Percentiles rank a stretch among this genome's conserved stretches.
Evolutionary conservation across 2,113 vertebrate genomes (phyloP).

Genomic region (Oryctolagus cuniculus): DNA sequence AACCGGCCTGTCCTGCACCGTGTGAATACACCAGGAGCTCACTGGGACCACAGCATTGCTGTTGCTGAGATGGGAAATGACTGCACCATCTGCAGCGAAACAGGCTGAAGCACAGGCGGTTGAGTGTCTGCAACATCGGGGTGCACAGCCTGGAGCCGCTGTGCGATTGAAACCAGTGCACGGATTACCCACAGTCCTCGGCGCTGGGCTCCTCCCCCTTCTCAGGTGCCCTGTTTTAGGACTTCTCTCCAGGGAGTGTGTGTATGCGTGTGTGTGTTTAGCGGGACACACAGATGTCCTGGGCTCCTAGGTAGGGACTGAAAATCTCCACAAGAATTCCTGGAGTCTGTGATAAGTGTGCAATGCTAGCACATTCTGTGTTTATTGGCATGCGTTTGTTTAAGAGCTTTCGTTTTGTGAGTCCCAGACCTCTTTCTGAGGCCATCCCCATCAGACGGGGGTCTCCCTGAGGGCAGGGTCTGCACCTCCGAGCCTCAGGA

Average conservation of each 20-base stretch:
- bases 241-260: not conserved
- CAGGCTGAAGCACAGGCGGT: not conserved
- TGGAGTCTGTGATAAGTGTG: not conserved
- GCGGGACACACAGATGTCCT: too few relatives aligned
- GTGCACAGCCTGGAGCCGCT: rapidly evolving
- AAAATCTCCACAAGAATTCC: not conserved
- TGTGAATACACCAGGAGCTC: not conserved
- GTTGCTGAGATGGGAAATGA: conserved; percentile 33
- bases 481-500: not conserved
- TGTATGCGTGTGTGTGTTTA: not conserved
- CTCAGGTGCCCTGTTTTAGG: not conserved
- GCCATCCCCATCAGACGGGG: rapidly evolving
- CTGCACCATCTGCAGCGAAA: not conserved
- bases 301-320: not conserved
- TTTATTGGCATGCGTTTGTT: not conserved
- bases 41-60: not conserved
- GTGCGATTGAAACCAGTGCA: not conserved
- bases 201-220: not conserved
- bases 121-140: not conserved
- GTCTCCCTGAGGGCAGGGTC: not conserved
- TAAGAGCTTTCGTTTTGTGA: not conserved
- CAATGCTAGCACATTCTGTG: rapidly evolving
- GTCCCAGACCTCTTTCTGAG: not conserved
- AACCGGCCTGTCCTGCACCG: rapidly evolving
- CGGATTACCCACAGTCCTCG: not conserved